A percentile compares a stretch with the other conserved stretches of the same genome.
phyloP scores from a whole-genome alignment of 2,113 vertebrate genomes.

The Cyanoliseus patagonus region DNA sequence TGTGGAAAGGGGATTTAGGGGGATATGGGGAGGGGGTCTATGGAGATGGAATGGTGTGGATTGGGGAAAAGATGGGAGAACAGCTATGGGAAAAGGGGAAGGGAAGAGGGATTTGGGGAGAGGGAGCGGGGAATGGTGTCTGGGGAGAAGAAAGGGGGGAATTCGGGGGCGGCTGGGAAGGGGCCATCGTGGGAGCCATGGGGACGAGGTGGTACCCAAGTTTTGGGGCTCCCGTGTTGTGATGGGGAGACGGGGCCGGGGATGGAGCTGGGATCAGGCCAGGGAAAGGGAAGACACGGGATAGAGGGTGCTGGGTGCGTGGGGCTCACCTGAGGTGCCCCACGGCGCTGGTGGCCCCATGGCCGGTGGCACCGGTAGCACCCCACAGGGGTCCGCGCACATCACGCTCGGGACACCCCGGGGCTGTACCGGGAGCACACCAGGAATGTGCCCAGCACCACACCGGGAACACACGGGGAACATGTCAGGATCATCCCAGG shows the following conservation, averaged over 20 bases:
- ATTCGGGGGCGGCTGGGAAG: background rate
- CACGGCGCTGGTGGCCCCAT: fast-evolving
- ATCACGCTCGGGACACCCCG: fast-evolving
- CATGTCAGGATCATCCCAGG: background rate
- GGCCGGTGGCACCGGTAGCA: background rate
- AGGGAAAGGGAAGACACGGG: background rate
- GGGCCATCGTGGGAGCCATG: fast-evolving
- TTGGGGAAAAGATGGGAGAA: too few species aligned
- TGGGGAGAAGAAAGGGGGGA: too few species aligned
- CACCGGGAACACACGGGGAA: too few species aligned
- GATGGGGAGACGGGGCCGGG: background rate
- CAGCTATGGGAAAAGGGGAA: too few species aligned
- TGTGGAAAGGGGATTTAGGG: too few species aligned
- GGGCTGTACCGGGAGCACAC: fast-evolving
- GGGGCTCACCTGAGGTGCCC: background rate
- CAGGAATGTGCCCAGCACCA: background rate
- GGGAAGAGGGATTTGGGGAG: background rate
- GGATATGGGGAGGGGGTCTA: too few species aligned
- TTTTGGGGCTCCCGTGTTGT: fast-evolving
- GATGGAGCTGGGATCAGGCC: fast-evolving
- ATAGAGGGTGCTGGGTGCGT: background rate
- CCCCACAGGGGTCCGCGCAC: fast-evolving
- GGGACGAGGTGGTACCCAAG: background rate
- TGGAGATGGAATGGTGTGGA: too few species aligned
- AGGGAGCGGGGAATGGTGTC: background rate